Conservation (phyloP, 1,140 invertebrate genomes). For the Lepidurus packardi region DNA sequence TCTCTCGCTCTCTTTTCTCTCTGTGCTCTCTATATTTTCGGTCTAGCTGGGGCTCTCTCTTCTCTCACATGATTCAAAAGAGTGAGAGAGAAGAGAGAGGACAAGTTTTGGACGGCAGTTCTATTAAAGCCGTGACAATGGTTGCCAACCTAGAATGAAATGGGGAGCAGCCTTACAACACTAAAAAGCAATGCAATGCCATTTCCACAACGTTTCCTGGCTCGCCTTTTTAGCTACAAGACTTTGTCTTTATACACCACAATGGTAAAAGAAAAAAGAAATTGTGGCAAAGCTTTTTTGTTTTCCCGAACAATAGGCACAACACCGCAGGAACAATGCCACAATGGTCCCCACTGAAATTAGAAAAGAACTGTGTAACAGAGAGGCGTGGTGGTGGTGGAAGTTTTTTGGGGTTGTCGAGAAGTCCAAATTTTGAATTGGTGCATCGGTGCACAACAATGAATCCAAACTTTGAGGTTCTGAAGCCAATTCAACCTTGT, state of each 20-base stretch:
- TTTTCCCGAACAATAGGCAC: conserved; percentile 18
- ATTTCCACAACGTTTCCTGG: conserved; percentile 21
- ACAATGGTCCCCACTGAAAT: not conserved
- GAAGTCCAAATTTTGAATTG: conserved; percentile 6
- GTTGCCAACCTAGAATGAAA: conserved; percentile 14
- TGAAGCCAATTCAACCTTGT: conserved; percentile 12
- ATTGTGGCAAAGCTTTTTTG: conserved; percentile 19
- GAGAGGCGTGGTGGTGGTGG: conserved; percentile 12
- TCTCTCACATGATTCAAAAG: conserved; percentile 16
- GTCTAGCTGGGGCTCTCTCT: not conserved
- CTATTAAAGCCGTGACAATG: conserved; percentile 21
- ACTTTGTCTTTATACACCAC: conserved; percentile 11
- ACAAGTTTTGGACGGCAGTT: conserved; percentile 21
- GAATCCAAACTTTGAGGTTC: not conserved
- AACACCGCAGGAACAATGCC: conserved; percentile 8
- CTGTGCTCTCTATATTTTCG: not conserved
- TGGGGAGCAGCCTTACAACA: conserved; percentile 17
- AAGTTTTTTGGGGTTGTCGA: not conserved
- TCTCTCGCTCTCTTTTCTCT: not conserved
- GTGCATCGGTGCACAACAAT: conserved; percentile 9
- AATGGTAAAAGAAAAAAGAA: conserved; percentile 7
- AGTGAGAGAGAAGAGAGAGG: conserved; percentile 9
- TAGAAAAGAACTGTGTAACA: not conserved
- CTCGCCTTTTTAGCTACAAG: conserved; percentile 8
- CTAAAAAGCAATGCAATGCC: conserved; percentile 21